A percentile compares a stretch with the other conserved stretches of the same genome.
phyloP scores from a whole-genome alignment of 2,888 invertebrate genomes.

The Synergus itoensis region DNA sequence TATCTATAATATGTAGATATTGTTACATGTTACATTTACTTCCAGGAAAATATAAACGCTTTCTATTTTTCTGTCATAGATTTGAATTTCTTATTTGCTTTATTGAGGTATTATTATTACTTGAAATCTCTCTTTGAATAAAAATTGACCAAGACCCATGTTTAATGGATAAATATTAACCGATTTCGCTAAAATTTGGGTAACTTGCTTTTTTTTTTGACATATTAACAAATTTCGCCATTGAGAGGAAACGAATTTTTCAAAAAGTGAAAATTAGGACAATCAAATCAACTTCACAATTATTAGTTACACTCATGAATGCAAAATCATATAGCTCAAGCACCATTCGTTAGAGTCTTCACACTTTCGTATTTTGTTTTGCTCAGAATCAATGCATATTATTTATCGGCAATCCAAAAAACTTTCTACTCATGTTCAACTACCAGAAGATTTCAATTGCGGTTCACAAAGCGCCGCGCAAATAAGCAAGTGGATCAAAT shows the following conservation, averaged over 20 bases:
- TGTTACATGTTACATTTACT: not conserved
- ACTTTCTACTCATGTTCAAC: constrained; percentile 9
- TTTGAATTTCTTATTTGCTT: not conserved
- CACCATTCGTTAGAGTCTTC: not conserved
- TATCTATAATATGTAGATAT: not conserved
- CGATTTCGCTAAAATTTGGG: too few species aligned
- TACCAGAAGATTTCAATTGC: constrained; percentile 34
- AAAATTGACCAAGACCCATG: too few species aligned
- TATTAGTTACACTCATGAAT: constrained; percentile 23
- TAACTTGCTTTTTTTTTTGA: too few species aligned
- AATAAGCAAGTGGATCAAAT: constrained; percentile 40
- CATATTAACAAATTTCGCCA: too few species aligned
- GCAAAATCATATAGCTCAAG: constrained; percentile 9
- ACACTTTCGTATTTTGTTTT: constrained; percentile 23
- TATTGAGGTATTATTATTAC: too few species aligned
- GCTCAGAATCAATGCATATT: constrained; percentile 4
- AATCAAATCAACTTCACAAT: not conserved
- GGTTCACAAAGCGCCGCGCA: constrained; percentile 30
- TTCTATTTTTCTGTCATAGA: not conserved
- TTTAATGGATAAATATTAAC: too few species aligned
- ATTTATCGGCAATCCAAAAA: constrained; percentile 22
- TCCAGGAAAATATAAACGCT: not conserved
- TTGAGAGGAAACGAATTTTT: too few species aligned
- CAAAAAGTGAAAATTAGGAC: too few species aligned
- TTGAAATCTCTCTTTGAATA: too few species aligned